A percentile compares a stretch with the other conserved stretches of the same genome.
These are phyloP conservation scores for Tuberolachnus salignus DNA, from an alignment of 2,888 invertebrate genomes.

Conservation along the genomic window DNA sequence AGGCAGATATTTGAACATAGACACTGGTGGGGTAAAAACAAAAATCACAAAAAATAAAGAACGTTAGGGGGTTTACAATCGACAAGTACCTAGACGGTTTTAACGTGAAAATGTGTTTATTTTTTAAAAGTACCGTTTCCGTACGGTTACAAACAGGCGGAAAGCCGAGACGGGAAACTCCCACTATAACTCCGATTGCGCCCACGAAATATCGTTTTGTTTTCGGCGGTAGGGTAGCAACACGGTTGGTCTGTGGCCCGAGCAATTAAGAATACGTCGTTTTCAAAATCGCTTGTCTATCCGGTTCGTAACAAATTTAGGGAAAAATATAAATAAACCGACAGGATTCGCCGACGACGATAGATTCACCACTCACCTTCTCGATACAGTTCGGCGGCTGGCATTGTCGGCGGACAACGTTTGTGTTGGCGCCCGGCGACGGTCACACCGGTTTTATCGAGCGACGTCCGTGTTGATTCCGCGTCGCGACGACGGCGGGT, in stretches of 20 bases:
- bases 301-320: not conserved
- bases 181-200: no score
- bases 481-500: not conserved
- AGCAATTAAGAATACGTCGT: not conserved
- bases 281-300: not conserved
- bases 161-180: no score
- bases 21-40: no score
- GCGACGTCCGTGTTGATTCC: not conserved
- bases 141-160: no score
- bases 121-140: no score
- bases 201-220: no score
- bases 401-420: slow-evolving; percentile 15
- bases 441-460: slow-evolving; percentile 13
- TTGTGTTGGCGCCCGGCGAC: not conserved
- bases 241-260: not conserved
- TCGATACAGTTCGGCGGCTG: slow-evolving; percentile 22
- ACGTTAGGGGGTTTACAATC: no score
- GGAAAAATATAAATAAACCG: not conserved
- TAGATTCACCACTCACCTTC: slow-evolving; percentile 20
- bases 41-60: no score
- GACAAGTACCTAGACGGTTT: no score
- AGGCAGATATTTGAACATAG: no score
- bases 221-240: not conserved
- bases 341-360: not conserved
- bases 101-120: no score